A percentile compares a stretch with the other conserved stretches of the same genome.
Conservation (phyloP, 2,113 vertebrate genomes). For the Brachyhypopomus gauderio region DNA sequence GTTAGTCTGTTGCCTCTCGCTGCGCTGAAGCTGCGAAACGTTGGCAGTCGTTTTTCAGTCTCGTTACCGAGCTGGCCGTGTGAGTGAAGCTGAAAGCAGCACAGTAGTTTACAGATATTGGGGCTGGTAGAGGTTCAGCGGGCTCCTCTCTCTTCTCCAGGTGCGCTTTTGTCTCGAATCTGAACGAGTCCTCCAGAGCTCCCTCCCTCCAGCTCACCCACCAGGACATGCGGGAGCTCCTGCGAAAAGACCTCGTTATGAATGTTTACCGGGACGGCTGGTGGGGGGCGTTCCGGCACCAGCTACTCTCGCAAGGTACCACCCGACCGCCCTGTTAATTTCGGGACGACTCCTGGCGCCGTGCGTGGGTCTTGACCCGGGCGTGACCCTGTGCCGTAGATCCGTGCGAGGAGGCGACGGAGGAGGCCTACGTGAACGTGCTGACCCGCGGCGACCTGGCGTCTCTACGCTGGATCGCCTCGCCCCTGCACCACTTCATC, state of each 20-base stretch:
- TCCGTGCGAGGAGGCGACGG: slow-evolving; percentile 75
- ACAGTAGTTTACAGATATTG: too few relatives aligned
- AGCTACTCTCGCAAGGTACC: slow-evolving; percentile 78
- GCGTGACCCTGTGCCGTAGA: slow-evolving; percentile 66
- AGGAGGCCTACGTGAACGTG: slow-evolving; percentile 88
- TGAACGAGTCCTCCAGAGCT: slow-evolving; percentile 67
- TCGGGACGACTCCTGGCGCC: too few relatives aligned
- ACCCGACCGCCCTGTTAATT: neutral
- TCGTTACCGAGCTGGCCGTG: too few relatives aligned
- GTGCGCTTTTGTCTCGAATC: slow-evolving; percentile 87
- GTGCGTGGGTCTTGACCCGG: too few relatives aligned
- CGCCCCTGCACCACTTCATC: slow-evolving; percentile 77
- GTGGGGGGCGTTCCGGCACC: slow-evolving; percentile 92
- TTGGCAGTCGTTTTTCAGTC: neutral
- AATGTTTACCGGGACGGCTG: slow-evolving; percentile 87
- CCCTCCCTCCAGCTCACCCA: slow-evolving; percentile 67
- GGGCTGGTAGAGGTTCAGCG: too few relatives aligned
- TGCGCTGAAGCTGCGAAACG: neutral
- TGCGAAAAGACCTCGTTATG: slow-evolving; percentile 83
- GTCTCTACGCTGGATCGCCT: slow-evolving; percentile 90
- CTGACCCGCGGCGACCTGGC: slow-evolving; percentile 93
- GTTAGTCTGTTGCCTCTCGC: slow-evolving; percentile 62
- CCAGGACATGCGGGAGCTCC: slow-evolving; percentile 72
- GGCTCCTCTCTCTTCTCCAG: slow-evolving; percentile 64
- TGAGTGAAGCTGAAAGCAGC: too few relatives aligned